Base-by-base conservation (phyloP, 2,113 vertebrate genomes). In the Pholis gunnellus region DNA sequence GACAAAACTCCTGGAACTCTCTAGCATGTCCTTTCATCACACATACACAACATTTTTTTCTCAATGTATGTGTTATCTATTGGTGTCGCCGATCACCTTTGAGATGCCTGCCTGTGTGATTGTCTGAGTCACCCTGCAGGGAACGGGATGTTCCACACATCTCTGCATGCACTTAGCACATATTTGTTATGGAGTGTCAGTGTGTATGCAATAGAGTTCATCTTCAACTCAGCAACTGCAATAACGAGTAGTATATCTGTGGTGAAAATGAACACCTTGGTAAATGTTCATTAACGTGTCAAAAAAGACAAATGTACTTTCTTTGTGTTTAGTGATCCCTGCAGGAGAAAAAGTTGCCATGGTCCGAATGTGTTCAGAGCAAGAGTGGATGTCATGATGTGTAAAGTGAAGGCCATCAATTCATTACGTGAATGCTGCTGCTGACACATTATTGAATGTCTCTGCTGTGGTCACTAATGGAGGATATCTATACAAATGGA, bases 401-500 rank as follows among this genome's bases (percentile, higher is more conserved):
- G 56, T 72, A 27, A 54, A 73, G 52, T 7, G 44, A 36, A 50
- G 6, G 1, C 5, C 48, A 69, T 31, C 34, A 2, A 54, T 50
- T 79, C 57, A 50, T 63, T 72, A 68, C 38, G 68, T n/a, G 2
- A 44, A 72, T 44, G 22, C 54, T 56, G 68, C 42, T 72, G 57
- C 57, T 72, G 83, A 82, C 75, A 70, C 84, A 77, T 77, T 78
- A 77, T 80, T 67, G 77, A 83, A 73, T 14, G 65, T 48, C 38
- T 36, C 46, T 20, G 64, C 57, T 57, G 75, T 56, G 69, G 69
- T 76, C 52, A 64, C 76, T 81, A 76, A 80, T 82, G 79, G 75
- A 83, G 44, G 29, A 29, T 1, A 27, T 61, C 36, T 42, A 15
- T 48, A 64, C 68, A 75, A 71, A 68, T 60, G 57, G 52, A 56